Conservation (phyloP, 1,140 invertebrate genomes). For the Temnothorax nylanderi region DNA sequence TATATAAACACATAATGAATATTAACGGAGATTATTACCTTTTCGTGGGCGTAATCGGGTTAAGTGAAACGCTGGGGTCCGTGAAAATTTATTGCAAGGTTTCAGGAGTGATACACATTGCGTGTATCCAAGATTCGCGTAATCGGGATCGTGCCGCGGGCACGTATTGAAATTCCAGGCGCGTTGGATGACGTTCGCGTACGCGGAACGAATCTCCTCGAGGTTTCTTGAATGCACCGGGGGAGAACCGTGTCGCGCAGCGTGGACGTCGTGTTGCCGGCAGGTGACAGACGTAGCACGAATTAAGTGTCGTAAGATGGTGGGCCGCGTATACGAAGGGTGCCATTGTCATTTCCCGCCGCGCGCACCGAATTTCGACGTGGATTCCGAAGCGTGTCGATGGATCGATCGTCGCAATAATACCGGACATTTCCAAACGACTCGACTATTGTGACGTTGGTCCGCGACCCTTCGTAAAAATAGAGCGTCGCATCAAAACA, state of each 20-base stretch:
- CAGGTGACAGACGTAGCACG: conserved; percentile 62
- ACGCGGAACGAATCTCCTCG: conserved; percentile 63
- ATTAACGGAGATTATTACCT: not conserved
- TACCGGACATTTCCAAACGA: conserved; percentile 35
- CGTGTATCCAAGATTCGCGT: not conserved
- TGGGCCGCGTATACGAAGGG: not conserved
- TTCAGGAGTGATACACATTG: not conserved
- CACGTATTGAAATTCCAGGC: conserved; percentile 39
- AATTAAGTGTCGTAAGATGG: conserved; percentile 64
- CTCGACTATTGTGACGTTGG: conserved; percentile 22
- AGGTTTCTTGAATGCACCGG: conserved; percentile 39
- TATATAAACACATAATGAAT: not conserved
- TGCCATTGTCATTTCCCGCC: conserved; percentile 51
- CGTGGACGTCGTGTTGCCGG: conserved; percentile 47
- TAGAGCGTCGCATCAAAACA: conserved; percentile 46
- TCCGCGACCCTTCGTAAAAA: conserved; percentile 29
- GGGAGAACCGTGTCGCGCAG: conserved; percentile 31
- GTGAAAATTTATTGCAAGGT: not conserved
- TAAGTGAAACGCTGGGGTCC: not conserved
- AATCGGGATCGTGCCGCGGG: conserved; percentile 11
- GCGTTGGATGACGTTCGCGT: conserved; percentile 57
- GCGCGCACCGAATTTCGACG: conserved; percentile 21
- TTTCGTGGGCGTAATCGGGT: not conserved
- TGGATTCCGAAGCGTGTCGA: conserved; percentile 25
- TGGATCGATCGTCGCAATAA: conserved; percentile 49